Percentiles rank a stretch among this genome's conserved stretches.
Evolutionary conservation across 1,140 invertebrate genomes (phyloP).

Genomic region (Macrostomum lignano): DNA sequence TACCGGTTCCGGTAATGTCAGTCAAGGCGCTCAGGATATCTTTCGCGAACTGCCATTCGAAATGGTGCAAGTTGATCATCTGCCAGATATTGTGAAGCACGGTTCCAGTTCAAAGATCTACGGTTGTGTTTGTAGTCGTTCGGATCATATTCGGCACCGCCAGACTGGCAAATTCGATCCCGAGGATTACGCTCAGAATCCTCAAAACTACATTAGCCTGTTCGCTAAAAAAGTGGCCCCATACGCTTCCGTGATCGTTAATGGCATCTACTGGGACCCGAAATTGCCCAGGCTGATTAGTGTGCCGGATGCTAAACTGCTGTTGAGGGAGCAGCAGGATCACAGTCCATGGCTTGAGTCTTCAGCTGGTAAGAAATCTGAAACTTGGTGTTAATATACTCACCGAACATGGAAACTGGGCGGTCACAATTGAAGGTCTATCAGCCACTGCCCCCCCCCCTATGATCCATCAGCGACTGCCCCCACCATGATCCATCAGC

Average conservation of each 20-base stretch:
- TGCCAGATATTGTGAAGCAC: constrained; percentile 75
- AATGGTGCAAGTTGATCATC: constrained; percentile 70
- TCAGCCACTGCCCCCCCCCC: too few species aligned
- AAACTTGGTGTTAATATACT: too few species aligned
- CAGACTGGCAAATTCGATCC: constrained; percentile 56
- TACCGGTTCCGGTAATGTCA: constrained; percentile 54
- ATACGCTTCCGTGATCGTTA: constrained; percentile 77
- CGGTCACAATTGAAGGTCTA: too few species aligned
- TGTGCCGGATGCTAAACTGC: constrained; percentile 80
- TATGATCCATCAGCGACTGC: too few species aligned
- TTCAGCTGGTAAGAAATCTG: constrained; percentile 28
- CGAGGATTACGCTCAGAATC: constrained; percentile 64
- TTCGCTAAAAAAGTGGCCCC: constrained; percentile 91
- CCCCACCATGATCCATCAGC: too few species aligned
- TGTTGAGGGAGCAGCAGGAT: constrained; percentile 55
- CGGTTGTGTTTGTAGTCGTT: constrained; percentile 58
- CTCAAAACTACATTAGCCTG: constrained; percentile 69
- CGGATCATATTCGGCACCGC: constrained; percentile 66
- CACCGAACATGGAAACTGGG: too few species aligned
- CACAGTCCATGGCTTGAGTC: constrained; percentile 64
- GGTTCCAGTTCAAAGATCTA: constrained; percentile 87
- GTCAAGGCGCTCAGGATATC: constrained; percentile 72
- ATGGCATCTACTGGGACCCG: constrained; percentile 93
- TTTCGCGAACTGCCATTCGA: constrained; percentile 88
- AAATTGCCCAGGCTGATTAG: constrained; percentile 77